Base-by-base conservation (phyloP, 2,888 invertebrate genomes). In the Druceiella hillmani region DNA sequence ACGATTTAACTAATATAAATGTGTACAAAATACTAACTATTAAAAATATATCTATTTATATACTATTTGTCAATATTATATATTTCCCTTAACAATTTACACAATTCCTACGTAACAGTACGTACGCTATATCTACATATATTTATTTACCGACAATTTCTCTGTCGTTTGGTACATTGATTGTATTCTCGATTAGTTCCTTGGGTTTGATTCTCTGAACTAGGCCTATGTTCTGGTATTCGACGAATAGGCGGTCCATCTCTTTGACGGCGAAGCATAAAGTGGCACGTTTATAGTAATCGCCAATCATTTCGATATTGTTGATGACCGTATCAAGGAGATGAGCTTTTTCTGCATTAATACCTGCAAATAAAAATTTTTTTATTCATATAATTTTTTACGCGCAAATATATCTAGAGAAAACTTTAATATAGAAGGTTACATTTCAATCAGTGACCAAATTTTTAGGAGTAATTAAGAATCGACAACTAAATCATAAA, bases 301-400 rank as follows among this genome's bases (percentile, higher is more conserved):
- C 78, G 2, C 81, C 60, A 54, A 81, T 66, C 52, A 91, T 64
- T 66, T 90, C 82, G 48, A 99, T 78, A 58, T 99, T 98, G 58
- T 80, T 79, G 34, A 99, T 95, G 36, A 97, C 90, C 4, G 85
- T 85, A 29, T 85, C 79, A 7, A 98, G 72, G 38, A 95, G 66
- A 60, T 97, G 94, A 1, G 93, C 84, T 54, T 84, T 84, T 58
- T 93, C 92, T 9, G 83, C 81, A 64, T 79, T 78, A 52, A 87
- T 87, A 17, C 94, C n/a, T n/a, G n/a, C n/a, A n/a, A n/a, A n/a
- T n/a, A n/a, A n/a, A n/a, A n/a, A n/a, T n/a, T n/a, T n/a, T n/a
- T n/a, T n/a, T n/a, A n/a, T n/a, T n/a, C n/a, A n/a, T n/a, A n/a
- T n/a, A n/a, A n/a, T n/a, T n/a, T n/a, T n/a, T n/a, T n/a, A n/a